These are phyloP conservation scores for Acanthornis magna DNA, from an alignment of 2,797 vertebrate genomes.

Conservation along the genomic window DNA sequence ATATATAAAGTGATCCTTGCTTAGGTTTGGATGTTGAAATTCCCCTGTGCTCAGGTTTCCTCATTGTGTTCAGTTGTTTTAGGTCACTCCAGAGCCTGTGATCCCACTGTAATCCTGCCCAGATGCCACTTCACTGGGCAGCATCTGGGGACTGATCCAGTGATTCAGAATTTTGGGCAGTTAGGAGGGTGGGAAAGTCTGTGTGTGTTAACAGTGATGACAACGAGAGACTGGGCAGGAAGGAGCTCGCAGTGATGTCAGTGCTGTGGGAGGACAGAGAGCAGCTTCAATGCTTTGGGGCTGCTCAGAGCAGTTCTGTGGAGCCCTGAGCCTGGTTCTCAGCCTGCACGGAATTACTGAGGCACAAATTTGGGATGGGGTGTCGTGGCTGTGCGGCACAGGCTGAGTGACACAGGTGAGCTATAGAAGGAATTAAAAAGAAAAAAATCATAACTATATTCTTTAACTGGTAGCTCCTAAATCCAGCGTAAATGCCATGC, in stretches of 20 bases:
- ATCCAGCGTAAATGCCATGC: no score
- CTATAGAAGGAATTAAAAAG: neutral
- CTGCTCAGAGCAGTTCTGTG: neutral
- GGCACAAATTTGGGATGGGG: fast-evolving
- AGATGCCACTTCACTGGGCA: fast-evolving
- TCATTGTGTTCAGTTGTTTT: fast-evolving
- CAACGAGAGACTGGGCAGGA: neutral
- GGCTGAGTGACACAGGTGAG: neutral
- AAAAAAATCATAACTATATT: neutral
- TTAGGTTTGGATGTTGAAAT: neutral
- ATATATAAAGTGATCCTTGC: neutral
- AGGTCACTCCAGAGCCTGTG: neutral
- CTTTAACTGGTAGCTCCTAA: neutral
- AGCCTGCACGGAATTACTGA: neutral
- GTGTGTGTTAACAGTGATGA: neutral
- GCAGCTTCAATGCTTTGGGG: neutral
- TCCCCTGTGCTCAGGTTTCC: fast-evolving
- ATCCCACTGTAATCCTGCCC: neutral
- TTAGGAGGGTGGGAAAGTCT: neutral
- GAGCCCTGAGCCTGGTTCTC: neutral
- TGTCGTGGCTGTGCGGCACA: neutral
- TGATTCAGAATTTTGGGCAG: neutral
- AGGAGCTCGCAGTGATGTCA: neutral
- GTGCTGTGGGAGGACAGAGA: neutral
- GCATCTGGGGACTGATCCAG: neutral